phyloP scores from a whole-genome alignment of 2,113 vertebrate species.

The Mormoops blainvillei region DNA sequence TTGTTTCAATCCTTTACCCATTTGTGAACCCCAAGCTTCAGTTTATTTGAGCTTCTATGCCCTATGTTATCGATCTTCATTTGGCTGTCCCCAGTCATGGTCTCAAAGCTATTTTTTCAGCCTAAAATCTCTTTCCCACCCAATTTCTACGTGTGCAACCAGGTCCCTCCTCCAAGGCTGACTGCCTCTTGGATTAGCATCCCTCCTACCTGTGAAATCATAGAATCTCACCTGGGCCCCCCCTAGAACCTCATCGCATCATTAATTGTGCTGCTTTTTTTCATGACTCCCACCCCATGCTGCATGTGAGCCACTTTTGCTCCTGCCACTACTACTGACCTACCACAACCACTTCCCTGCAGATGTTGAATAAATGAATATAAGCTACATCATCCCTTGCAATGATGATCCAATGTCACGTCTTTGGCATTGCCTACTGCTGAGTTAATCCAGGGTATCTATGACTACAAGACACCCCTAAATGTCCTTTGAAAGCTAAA shows the following conservation, averaged over 20 bases:
- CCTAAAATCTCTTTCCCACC: neutral
- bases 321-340: neutral
- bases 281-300: neutral
- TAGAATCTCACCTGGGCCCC: neutral
- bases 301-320: neutral
- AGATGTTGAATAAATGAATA: conserved; percentile 4
- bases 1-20: neutral
- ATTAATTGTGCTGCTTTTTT: neutral
- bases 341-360: neutral
- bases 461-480: neutral
- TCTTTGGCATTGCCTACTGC: neutral
- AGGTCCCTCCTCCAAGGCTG: neutral
- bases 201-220: neutral
- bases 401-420: conserved; percentile 10
- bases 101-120: neutral
- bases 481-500: conserved; percentile 29
- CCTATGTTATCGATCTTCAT: neutral
- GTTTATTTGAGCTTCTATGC: neutral
- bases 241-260: neutral
- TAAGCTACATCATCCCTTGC: neutral
- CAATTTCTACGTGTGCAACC: neutral
- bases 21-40: neutral
- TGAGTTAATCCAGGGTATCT: conserved; percentile 44
- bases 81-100: neutral
- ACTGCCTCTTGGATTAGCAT: neutral